Conservation (phyloP, 1,140 invertebrate genomes). For the Ceratina australensis region DNA sequence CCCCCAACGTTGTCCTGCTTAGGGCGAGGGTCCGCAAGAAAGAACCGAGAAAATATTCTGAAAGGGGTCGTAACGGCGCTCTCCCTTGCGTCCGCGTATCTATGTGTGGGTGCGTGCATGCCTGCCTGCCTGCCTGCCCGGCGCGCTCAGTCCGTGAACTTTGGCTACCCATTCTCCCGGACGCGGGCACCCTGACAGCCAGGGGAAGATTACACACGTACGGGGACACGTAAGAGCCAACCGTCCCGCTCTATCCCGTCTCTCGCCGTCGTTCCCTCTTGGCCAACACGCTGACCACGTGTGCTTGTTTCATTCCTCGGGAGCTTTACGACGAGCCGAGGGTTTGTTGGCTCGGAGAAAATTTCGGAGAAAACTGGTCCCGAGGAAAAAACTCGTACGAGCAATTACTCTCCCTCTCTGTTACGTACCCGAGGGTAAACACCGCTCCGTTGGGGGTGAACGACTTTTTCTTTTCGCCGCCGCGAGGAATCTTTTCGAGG, state of each 20-base stretch:
- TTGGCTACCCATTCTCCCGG: slow-evolving; percentile 54
- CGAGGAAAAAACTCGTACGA: slow-evolving; percentile 57
- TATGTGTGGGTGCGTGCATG: slow-evolving; percentile 17
- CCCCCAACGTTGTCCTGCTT: slow-evolving; percentile 73
- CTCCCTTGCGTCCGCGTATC: slow-evolving; percentile 31
- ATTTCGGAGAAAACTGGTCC: slow-evolving; percentile 49
- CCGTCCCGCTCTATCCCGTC: neutral
- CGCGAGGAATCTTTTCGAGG: neutral
- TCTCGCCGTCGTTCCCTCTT: slow-evolving; percentile 2
- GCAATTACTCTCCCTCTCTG: slow-evolving; percentile 56
- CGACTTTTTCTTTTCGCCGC: neutral
- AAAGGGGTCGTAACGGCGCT: slow-evolving; percentile 67
- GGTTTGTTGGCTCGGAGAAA: slow-evolving; percentile 16
- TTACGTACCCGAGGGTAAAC: slow-evolving; percentile 47
- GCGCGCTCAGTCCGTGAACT: slow-evolving; percentile 62
- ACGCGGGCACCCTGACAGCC: slow-evolving; percentile 14
- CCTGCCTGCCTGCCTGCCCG: neutral
- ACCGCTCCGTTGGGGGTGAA: slow-evolving; percentile 25
- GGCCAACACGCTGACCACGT: slow-evolving; percentile 38
- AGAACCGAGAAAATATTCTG: slow-evolving; percentile 79
- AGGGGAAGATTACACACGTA: slow-evolving; percentile 38
- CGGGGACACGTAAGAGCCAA: slow-evolving; percentile 32
- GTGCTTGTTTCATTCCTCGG: slow-evolving; percentile 35
- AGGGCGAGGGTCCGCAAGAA: slow-evolving; percentile 76
- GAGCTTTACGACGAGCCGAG: neutral